Evolutionary conservation across 2,888 invertebrate genomes (phyloP).

Genomic region (Athalia rosae): DNA sequence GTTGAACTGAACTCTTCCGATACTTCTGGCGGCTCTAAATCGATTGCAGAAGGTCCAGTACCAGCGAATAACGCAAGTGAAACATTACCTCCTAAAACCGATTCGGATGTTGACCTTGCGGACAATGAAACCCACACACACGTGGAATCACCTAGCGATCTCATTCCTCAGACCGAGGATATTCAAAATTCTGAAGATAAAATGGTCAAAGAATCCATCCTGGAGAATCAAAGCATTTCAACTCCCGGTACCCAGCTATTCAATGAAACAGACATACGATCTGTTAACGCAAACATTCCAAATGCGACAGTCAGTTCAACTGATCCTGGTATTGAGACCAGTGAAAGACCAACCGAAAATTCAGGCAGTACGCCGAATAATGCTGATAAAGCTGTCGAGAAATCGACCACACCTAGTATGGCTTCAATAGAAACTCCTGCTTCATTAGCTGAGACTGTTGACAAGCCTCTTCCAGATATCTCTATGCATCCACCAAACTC

Average conservation of each 20-base stretch:
- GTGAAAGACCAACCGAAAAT: background rate
- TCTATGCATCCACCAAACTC: conserved; percentile 42
- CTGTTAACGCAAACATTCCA: conserved; percentile 16
- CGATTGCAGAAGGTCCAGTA: conserved; percentile 44
- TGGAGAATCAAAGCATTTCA: background rate
- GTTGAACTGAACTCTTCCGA: conserved; percentile 46
- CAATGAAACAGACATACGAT: background rate
- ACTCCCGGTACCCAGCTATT: background rate
- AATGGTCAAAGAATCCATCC: background rate
- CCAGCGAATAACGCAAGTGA: conserved; percentile 28
- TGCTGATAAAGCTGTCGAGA: conserved; percentile 1
- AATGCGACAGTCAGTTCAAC: background rate
- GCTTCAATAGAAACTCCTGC: conserved; percentile 26
- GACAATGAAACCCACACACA: conserved; percentile 29
- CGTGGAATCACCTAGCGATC: conserved; percentile 45
- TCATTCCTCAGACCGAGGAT: conserved; percentile 48
- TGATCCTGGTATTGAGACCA: background rate
- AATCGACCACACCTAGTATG: background rate
- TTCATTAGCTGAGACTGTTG: conserved; percentile 10
- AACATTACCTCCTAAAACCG: conserved; percentile 10
- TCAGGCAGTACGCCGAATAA: background rate
- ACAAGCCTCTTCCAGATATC: conserved; percentile 40
- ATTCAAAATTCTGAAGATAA: conserved; percentile 36
- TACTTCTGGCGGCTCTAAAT: conserved; percentile 30
- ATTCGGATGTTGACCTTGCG: conserved; percentile 12